Evolutionary conservation across 2,888 invertebrate genomes (phyloP), one percentile per base, ranked within the genome.

Genomic region (Platycheirus rosarum): DNA sequence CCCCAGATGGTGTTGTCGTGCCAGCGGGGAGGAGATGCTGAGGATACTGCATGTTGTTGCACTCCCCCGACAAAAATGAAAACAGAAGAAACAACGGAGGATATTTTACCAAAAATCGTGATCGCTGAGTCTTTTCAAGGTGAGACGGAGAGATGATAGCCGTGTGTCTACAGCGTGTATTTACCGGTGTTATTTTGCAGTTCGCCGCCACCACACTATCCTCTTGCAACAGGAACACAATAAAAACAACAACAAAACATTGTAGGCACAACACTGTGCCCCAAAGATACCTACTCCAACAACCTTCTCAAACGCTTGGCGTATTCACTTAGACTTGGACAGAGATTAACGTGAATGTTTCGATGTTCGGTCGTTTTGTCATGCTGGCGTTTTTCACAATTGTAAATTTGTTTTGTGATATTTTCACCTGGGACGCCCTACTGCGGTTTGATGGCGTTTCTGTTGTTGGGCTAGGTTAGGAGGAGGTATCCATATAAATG

Each of bases 311-410:
- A 71, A 60, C 9, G 49, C 77, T n/a, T 23, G 11, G 82, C 71
- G 77, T 71, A 77, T 82, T 82, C 80, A 80, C 80, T 18, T 32
- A 20, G 16, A 35, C 53, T 57, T 68, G 82, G 82, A 82, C 82
- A 82, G 82, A 82, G 82, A 82, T 82, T 82, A 82, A 82, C 82
- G 82, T 82, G 82, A 82, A 82, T 82, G 82, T 82, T 82, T 77
- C 82, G 82, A 82, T 82, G 82, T 82, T 82, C 77, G 77, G 82
- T 82, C 82, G 77, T 82, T 82, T 82, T 82, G 82, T 82, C 82
- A 82, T 82, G 82, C 82, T 82, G 82, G 82, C 77, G 82, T 82
- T 82, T 77, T 82, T 82, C 82, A 82, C 82, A 82, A 82, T 82
- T 82, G 82, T 82, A 82, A 82, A 82, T 82, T 82, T 77, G 82